Base-by-base conservation (phyloP, 2,888 invertebrate genomes). In the Sarcophaga rosellei region DNA sequence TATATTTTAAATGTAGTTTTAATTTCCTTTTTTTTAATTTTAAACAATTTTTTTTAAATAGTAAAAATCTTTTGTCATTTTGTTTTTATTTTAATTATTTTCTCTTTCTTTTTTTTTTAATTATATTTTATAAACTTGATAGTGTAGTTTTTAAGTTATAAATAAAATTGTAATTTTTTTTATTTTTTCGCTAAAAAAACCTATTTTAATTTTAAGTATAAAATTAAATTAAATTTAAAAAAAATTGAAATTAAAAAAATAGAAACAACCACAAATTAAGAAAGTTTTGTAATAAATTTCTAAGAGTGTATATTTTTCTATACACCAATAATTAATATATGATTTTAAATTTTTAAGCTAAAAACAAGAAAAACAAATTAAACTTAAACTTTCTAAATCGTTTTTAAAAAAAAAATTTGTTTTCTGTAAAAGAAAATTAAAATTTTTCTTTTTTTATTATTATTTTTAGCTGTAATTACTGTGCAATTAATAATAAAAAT, bases 401-500 rank as follows among this genome's bases (percentile, higher is more conserved):
- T 35, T 25, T 25, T 25, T 35, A 35, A 35, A 25, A 17, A 47
- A n/a, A 65, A 75, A 5, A 25, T 65, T 81, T 73, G 61, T 61
- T 62, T 65, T 76, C 25, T 69, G 62, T 35, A 35, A 35, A 35
- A 35, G 10, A 35, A 17, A 76, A 23, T 65, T 65, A 0, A 81
- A 17, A 10, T 69, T 84, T 62, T 81, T 78, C 23, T 53, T 57
- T 76, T 68, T 69, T 86, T 35, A n/a, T 35, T 35, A 35, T 35
- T 35, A 35, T 35, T 82, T 73, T 84, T 86, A 86, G 84, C 81
- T 86, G 84, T 86, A 86, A 86, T 86, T 86, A 86, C 70, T 86
- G 86, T 86, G 86, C 86, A 86, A 86, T 84, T 86, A 86, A 84
- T 86, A 86, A 81, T 75, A 84, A 79, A 76, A 72, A 75, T 69